phyloP scores from a whole-genome alignment of 2,797 vertebrate genomes.

The Leuciscus waleckii region DNA sequence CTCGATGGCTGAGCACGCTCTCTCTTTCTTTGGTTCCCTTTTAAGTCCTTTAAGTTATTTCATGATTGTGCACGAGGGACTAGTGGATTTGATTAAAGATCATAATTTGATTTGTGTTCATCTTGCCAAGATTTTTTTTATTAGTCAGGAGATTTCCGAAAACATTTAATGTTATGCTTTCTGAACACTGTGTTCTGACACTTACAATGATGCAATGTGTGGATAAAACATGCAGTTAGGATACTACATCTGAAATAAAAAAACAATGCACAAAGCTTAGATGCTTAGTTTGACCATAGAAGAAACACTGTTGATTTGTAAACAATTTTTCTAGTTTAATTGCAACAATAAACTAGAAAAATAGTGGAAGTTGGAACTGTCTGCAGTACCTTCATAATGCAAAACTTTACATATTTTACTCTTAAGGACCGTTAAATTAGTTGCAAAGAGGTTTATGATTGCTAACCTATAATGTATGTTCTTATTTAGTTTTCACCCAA shows the following conservation, averaged over 20 bases:
- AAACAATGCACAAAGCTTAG: not conserved
- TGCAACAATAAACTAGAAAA: no score
- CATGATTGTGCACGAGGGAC: not conserved
- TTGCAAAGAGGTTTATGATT: no score
- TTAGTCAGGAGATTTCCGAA: not conserved
- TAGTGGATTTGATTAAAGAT: not conserved
- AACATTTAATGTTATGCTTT: not conserved
- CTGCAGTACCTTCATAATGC: not conserved
- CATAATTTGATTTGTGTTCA: not conserved
- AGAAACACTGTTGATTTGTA: not conserved
- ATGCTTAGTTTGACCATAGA: not conserved
- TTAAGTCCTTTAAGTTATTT: not conserved
- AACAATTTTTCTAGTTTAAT: not conserved
- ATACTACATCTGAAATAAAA: not conserved
- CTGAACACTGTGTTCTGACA: not conserved
- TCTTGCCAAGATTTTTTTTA: not conserved
- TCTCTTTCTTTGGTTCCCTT: not conserved
- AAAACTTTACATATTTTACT: not conserved
- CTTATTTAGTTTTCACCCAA: not conserved
- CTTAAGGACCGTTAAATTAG: not conserved
- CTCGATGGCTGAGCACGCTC: constrained; percentile 53
- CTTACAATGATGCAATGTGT: not conserved
- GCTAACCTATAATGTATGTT: no score
- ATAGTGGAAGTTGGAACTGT: not conserved
- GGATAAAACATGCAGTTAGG: not conserved